Base-by-base conservation (phyloP, 2,888 invertebrate genomes). In the Drosophila trichaetosa region DNA sequence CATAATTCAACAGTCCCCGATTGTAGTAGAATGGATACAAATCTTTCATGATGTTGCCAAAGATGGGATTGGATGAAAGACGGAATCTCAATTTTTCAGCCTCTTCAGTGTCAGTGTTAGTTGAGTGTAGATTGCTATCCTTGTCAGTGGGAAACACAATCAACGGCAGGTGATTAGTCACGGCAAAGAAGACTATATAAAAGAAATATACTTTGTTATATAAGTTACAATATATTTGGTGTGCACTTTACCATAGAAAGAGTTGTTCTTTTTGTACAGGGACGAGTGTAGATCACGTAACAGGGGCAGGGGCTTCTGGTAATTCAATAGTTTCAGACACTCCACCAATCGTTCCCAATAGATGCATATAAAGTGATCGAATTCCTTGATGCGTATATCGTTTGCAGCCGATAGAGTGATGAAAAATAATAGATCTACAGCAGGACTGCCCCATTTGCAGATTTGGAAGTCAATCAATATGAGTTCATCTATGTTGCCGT, bases 401-500 rank as follows among this genome's bases (percentile, higher is more conserved):
- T 71, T 78, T 2, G 69, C 69, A 5, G 91, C 79, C 0, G 92
- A 92, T 8, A 90, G 73, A 0, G 81, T 79, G 11, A 92, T 82
- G 4, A 92, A 83, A 56, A 91, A 92, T 16, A 90, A 56, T 4
- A 93, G 66, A 73, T 92, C 92, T 46, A 89, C 66, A 0, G 89
- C 90, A 0, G 92, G 92, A 65, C 82, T 87, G 5, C 91, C 91
- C 91, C 91, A 92, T 75, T 89, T 91, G 61, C 85, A 83, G 34
- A 92, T 65, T 78, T 92, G 93, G 57, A 85, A 91, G 70, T 93
- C 93, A 5, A 92, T 69, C 24, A 93, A 76, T 0, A 87, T 67
- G 1, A 90, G 58, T 36, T 92, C 77, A 38, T 83, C 69, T 0
- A 92, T 64, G 4, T 63, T 49, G 0, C 88, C 90, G 46, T 75